Evolutionary conservation across 2,113 vertebrate genomes (phyloP), one percentile per base, ranked within the genome.

Genomic region (Erythrocercus mccallii): DNA sequence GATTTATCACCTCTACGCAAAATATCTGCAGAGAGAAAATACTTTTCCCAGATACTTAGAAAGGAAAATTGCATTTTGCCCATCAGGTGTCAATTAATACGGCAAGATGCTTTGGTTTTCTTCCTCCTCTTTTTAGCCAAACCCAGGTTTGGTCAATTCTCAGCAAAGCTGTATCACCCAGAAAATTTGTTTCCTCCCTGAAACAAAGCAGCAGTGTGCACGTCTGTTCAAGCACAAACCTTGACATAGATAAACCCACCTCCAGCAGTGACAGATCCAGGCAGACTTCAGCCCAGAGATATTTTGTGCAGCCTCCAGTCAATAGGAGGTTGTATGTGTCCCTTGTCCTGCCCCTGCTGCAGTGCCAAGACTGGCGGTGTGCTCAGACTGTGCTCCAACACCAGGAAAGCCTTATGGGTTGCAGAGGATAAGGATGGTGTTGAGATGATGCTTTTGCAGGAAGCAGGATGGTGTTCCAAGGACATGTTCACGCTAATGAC

Each of bases 311-410:
- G 7, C n/a, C n/a, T 37, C 28, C 38, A 27, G 58, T 12, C 38
- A 37, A 18, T 0, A 19, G 44, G 31, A 73, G 24, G 19, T 10
- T 70, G 22, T 10, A 25, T 2, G 50, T 79, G 31, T 9, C 6
- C 23, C 0, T 44, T 37, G 33, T 18, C 33, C 33, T 78, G 24
- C 2, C 7, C 38, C 14, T 47, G 20, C 47, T 71, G 20, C 1
- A 0, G 6, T 6, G 25, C 23, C 35, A 2, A 6, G 37, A 5
- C 28, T 20, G 15, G 40, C 6, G 4, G 3, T 30, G 30, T 3
- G 4, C n/a, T 57, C 35, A 40, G 48, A 5, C 31, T 9, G 28
- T 5, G 13, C 21, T 27, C 31, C 60, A 37, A 5, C 20, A 23
- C 23, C 15, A 19, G 66, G 30, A 57, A 42, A 61, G 10, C 4